Conservation (phyloP, 2,888 invertebrate species). For the Timema podura region DNA sequence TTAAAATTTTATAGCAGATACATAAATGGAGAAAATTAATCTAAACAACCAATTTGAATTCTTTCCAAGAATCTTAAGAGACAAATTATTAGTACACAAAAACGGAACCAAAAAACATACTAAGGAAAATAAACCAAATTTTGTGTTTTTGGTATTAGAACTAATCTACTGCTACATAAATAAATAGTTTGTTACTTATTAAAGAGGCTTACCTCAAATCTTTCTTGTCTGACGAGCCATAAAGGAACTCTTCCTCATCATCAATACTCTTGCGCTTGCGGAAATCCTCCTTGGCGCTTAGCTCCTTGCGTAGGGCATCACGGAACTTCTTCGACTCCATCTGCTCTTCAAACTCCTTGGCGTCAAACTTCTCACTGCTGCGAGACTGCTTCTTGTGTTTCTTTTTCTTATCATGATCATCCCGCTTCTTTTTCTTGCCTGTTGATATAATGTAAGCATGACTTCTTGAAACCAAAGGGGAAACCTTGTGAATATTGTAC, state of each 20-base stretch:
- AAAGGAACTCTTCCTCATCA: slow-evolving; percentile 49
- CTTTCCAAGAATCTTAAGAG: too few species aligned
- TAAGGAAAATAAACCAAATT: too few species aligned
- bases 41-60: too few species aligned
- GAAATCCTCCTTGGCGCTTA: slow-evolving; percentile 28
- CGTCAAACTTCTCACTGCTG: slow-evolving; percentile 51
- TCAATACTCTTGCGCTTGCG: slow-evolving; percentile 37
- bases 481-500: too few species aligned
- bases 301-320: slow-evolving; percentile 60
- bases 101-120: too few species aligned
- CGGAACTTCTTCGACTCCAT: slow-evolving; percentile 61
- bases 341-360: slow-evolving; percentile 60
- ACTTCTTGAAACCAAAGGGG: too few species aligned
- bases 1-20: too few species aligned
- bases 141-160: too few species aligned
- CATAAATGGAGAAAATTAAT: too few species aligned
- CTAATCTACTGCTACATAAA: too few species aligned
- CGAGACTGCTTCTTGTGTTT: slow-evolving; percentile 41
- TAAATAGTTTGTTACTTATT: too few species aligned
- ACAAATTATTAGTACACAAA: too few species aligned
- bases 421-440: slow-evolving; percentile 63
- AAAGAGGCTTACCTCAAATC: slow-evolving; percentile 29
- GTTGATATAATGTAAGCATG: slow-evolving; percentile 9
- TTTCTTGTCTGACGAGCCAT: slow-evolving; percentile 45
- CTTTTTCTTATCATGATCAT: slow-evolving; percentile 59